Conservation (phyloP, 2,113 vertebrate species). For the Apaloderma vittatum region DNA sequence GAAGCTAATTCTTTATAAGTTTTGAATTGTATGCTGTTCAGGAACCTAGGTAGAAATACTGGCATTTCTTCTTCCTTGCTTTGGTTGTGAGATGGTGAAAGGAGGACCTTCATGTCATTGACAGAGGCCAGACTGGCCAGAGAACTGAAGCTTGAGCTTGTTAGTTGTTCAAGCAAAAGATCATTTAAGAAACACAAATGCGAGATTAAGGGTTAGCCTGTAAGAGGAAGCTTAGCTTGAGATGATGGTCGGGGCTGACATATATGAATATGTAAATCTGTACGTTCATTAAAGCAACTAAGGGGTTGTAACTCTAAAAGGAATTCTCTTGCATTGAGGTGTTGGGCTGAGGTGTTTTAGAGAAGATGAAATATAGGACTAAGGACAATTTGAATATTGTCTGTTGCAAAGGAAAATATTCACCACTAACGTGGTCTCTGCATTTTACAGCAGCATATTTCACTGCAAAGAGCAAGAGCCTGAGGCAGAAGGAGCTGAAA, state of each 20-base stretch:
- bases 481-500: neutral
- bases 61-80: neutral
- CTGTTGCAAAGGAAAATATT: neutral
- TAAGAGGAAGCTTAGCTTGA: neutral
- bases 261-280: neutral
- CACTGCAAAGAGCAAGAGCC: neutral
- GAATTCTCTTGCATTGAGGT: neutral
- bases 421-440: neutral
- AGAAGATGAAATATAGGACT: neutral
- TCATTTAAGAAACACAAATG: neutral
- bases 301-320: neutral
- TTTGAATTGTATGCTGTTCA: neutral
- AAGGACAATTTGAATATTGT: neutral
- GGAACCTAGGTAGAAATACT: neutral
- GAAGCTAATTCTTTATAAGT: neutral
- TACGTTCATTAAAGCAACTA: neutral
- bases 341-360: neutral
- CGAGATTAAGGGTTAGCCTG: neutral
- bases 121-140: neutral
- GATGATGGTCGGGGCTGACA: neutral
- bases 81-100: fast-evolving
- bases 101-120: neutral
- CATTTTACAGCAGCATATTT: neutral
- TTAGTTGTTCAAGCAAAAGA: neutral
- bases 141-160: neutral